A percentile compares a stretch with the other conserved stretches of the same genome.
Conservation (phyloP, 2,888 invertebrate species). For the Netelia fuscicornis region DNA sequence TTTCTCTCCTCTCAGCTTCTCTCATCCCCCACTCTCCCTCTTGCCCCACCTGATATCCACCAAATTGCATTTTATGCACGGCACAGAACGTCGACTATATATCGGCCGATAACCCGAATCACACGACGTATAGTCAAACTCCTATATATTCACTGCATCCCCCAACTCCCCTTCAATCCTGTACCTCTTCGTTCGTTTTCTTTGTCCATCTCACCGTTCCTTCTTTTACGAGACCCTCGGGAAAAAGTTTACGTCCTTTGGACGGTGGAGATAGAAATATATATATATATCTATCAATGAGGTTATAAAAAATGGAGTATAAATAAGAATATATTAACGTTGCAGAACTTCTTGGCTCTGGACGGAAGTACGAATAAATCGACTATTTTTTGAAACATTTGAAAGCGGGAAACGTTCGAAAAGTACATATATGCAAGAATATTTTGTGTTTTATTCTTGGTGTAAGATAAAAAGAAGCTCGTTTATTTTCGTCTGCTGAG, state of each 20-base stretch:
- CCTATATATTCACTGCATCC: constrained; percentile 2
- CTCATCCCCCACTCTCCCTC: constrained; percentile 58
- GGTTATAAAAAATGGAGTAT: constrained; percentile 14
- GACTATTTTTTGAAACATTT: background rate
- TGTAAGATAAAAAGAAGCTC: background rate
- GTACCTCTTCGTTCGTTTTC: constrained; percentile 12
- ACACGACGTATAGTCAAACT: constrained; percentile 24
- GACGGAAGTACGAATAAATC: background rate
- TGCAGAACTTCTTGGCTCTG: constrained; percentile 33
- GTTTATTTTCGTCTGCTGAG: background rate
- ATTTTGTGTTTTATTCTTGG: background rate
- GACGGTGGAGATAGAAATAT: background rate
- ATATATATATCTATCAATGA: background rate
- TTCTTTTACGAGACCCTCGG: background rate
- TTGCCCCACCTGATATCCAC: constrained; percentile 73
- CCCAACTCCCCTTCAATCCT: background rate
- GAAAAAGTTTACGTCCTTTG: constrained; percentile 13
- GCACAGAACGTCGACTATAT: constrained; percentile 54
- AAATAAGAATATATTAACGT: constrained; percentile 29
- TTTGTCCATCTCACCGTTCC: background rate
- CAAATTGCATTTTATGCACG: constrained; percentile 80
- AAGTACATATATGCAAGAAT: background rate
- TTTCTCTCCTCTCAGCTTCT: background rate
- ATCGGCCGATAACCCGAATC: constrained; percentile 62
- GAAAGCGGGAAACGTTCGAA: background rate